Conservation (phyloP, 2,888 invertebrate species). For the Mimas tiliae region DNA sequence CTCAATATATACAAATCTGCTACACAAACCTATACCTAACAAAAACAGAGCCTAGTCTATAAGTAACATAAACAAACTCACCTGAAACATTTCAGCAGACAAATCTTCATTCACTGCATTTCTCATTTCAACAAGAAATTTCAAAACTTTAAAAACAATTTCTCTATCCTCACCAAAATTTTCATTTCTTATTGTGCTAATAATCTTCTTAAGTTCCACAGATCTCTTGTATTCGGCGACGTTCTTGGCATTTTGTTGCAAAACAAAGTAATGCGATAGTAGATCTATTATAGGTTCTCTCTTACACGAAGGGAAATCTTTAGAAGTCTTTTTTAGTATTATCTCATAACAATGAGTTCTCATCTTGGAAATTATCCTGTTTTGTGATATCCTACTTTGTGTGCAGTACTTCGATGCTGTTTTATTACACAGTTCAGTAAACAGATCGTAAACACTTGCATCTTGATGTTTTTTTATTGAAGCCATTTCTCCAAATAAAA, state of each 20-base stretch:
- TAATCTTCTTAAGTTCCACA: conserved; percentile 63
- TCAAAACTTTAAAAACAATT: conserved; percentile 56
- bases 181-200: conserved; percentile 54
- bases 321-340: conserved; percentile 66
- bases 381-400: conserved; percentile 62
- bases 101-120: conserved; percentile 64
- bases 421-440: conserved; percentile 69
- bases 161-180: conserved; percentile 62
- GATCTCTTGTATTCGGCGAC: conserved; percentile 68
- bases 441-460: conserved; percentile 66
- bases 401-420: conserved; percentile 62
- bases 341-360: conserved; percentile 72
- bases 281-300: conserved; percentile 69
- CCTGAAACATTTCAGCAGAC: conserved; percentile 68
- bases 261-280: conserved; percentile 64
- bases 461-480: conserved; percentile 37
- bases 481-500: not conserved
- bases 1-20: not conserved
- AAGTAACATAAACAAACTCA: conserved; percentile 38
- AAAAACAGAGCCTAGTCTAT: not conserved
- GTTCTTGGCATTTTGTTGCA: conserved; percentile 66
- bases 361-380: conserved; percentile 62
- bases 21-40: not conserved
- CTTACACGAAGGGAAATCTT: conserved; percentile 48
- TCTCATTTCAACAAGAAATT: conserved; percentile 61